Evolutionary conservation across 2,113 vertebrate species (phyloP).

Genomic region (Sarotherodon lohbergeri): DNA sequence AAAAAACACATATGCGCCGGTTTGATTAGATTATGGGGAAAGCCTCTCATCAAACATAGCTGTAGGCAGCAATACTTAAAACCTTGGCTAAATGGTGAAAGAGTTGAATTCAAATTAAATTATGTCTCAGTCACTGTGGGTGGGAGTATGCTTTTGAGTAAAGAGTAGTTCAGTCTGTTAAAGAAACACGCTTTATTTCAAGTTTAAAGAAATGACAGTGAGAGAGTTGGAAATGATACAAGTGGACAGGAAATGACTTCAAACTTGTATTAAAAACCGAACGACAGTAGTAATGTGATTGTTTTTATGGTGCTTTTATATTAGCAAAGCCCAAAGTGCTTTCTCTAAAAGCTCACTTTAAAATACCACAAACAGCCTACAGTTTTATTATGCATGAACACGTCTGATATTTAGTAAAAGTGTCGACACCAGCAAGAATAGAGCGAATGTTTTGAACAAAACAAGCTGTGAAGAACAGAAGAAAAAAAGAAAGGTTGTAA

Average conservation of each 20-base stretch:
- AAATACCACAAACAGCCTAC: not conserved
- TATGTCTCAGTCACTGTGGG: not conserved
- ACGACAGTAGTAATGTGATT: not conserved
- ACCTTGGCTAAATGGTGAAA: not conserved
- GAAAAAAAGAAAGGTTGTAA: not conserved
- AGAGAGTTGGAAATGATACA: not conserved
- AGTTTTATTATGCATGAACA: not conserved
- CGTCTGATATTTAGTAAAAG: not conserved
- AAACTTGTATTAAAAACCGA: not conserved
- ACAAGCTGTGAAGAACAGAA: not conserved
- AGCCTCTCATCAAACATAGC: not conserved
- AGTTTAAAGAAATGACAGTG: not conserved
- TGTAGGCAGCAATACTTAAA: not conserved
- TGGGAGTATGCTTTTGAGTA: not conserved
- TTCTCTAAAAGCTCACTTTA: not conserved
- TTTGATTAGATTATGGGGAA: not conserved
- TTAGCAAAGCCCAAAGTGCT: not conserved
- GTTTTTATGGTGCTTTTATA: not conserved
- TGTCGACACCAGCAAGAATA: not conserved
- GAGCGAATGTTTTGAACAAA: not conserved
- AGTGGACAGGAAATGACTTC: not conserved
- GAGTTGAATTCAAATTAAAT: not conserved
- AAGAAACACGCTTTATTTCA: not conserved
- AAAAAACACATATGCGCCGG: not conserved
- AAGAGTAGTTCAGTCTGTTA: not conserved